Percentiles rank a stretch among this genome's conserved stretches.
Evolutionary conservation across 2,113 vertebrate genomes (phyloP).

Genomic region (Petrocephalus zakoni): DNA sequence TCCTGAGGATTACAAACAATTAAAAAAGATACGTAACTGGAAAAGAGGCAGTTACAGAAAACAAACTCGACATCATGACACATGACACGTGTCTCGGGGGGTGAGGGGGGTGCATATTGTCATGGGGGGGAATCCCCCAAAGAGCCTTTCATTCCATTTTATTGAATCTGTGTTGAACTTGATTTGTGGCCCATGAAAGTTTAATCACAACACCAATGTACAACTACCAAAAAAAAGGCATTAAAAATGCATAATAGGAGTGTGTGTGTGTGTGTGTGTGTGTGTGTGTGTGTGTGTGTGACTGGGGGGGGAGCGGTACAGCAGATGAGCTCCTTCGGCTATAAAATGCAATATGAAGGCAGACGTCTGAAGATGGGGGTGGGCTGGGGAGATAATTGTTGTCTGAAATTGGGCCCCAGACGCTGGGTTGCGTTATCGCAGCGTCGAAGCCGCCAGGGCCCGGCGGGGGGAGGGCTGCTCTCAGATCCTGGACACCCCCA

Average conservation of each 20-base stretch:
- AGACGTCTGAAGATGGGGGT: not conserved
- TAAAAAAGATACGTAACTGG: not conserved
- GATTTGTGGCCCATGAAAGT: conserved; percentile 38
- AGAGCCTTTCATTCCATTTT: conserved; percentile 12
- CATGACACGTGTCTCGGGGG: not conserved
- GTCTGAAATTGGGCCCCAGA: conserved; percentile 2
- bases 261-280: not conserved
- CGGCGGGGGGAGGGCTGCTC: not conserved
- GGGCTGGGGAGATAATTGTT: not conserved
- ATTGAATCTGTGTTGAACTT: conserved; percentile 12
- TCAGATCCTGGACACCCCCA: not conserved
- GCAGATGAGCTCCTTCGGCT: conserved; percentile 22
- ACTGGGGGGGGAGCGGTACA: not conserved
- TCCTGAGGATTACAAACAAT: not conserved
- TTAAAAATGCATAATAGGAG: conserved; percentile 9
- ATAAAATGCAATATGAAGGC: not conserved
- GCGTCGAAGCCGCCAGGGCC: not conserved
- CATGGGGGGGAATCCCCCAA: not conserved
- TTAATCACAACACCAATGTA: conserved; percentile 37
- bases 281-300: not conserved
- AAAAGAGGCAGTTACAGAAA: not conserved
- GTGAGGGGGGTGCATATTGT: too few relatives aligned
- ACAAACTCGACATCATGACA: not conserved
- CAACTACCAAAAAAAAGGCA: conserved; percentile 37
- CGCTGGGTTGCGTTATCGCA: not conserved